Evolutionary conservation across 1,140 invertebrate genomes (phyloP).

Genomic region (Manduca sexta): DNA sequence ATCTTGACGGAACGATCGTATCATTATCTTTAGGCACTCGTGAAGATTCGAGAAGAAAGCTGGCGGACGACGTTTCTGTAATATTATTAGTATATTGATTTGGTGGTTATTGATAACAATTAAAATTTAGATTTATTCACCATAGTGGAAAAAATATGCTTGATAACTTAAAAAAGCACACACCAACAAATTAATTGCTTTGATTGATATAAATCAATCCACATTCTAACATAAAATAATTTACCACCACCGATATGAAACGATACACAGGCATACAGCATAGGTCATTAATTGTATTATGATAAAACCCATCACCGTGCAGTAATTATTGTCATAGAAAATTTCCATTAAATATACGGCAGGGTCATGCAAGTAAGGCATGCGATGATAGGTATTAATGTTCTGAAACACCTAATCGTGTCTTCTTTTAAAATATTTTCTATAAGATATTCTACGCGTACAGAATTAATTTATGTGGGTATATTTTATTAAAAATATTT

Average conservation of each 20-base stretch:
- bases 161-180: too few relatives aligned
- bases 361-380: background rate
- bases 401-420: too few relatives aligned
- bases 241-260: background rate
- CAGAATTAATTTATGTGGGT: too few relatives aligned
- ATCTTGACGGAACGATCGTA: conserved; percentile 89
- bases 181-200: too few relatives aligned
- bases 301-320: background rate
- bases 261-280: too few relatives aligned
- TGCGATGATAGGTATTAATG: background rate
- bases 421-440: too few relatives aligned
- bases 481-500: too few relatives aligned
- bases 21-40: conserved; percentile 87
- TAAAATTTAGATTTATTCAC: too few relatives aligned
- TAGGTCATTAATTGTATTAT: background rate
- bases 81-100: conserved; percentile 15
- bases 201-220: too few relatives aligned
- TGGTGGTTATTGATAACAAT: background rate
- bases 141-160: too few relatives aligned
- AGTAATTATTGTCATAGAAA: background rate
- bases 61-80: conserved; percentile 86
- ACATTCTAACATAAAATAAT: too few relatives aligned
- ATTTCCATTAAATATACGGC: background rate
- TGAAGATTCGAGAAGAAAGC: conserved; percentile 92
- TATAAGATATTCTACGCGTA: too few relatives aligned